Evolutionary conservation across 2,113 vertebrate species (phyloP).

Genomic region (Melanotaenia duboulayi): DNA sequence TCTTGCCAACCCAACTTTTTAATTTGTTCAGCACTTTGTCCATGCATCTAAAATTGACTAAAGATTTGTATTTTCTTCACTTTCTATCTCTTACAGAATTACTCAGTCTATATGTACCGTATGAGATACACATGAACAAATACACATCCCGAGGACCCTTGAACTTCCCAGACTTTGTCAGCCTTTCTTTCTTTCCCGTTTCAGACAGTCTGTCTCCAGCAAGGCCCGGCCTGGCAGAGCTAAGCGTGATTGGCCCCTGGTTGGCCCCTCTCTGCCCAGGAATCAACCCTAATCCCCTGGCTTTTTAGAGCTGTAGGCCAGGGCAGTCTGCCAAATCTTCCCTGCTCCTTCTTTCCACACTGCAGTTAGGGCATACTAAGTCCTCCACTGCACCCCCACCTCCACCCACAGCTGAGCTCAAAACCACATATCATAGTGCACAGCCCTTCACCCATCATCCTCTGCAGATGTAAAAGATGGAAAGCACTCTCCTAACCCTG

Average conservation of each 20-base stretch:
- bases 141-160: constrained; percentile 63
- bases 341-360: constrained; percentile 59
- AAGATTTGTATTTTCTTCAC: background rate
- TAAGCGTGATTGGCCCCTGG: constrained; percentile 72
- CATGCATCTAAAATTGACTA: background rate
- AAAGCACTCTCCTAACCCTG: constrained; percentile 27
- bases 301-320: constrained; percentile 73
- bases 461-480: constrained; percentile 48
- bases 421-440: constrained; percentile 57
- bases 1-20: background rate
- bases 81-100: background rate
- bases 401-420: constrained; percentile 32
- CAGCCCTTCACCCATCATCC: constrained; percentile 54
- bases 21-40: background rate
- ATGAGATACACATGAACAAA: constrained; percentile 19
- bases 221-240: constrained; percentile 68
- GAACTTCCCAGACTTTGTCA: constrained; percentile 59
- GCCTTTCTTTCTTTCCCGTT: constrained; percentile 55
- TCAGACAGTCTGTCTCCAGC: constrained; percentile 81
- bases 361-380: constrained; percentile 73
- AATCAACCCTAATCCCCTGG: constrained; percentile 79
- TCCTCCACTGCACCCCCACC: constrained; percentile 24
- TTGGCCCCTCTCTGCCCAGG: constrained; percentile 78
- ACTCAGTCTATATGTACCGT: constrained; percentile 12
- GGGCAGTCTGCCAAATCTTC: constrained; percentile 76